Conservation (phyloP, 2,797 vertebrate species). For the Nannoperca obscura region DNA sequence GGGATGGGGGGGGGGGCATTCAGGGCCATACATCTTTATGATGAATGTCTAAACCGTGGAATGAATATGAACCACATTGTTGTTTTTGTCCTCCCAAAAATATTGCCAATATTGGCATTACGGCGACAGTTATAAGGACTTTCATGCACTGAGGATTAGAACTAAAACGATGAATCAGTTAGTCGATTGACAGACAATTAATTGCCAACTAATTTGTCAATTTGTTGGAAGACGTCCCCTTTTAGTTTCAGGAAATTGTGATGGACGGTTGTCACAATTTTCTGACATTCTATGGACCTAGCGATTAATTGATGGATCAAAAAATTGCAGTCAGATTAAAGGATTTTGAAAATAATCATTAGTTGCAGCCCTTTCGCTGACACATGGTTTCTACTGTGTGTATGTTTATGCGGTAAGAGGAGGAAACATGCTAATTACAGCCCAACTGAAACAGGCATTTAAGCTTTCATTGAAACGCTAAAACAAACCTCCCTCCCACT, state of each 20-base stretch:
- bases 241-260: neutral
- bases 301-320: neutral
- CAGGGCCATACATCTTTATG: constrained; percentile 26
- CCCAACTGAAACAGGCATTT: constrained; percentile 40
- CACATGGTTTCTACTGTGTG: neutral
- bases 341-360: neutral
- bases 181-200: neutral
- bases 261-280: neutral
- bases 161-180: neutral
- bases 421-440: constrained; percentile 50
- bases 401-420: constrained; percentile 10
- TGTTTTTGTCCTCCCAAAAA: constrained; percentile 2
- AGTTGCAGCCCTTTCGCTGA: neutral
- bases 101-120: neutral
- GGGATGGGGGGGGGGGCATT: neutral
- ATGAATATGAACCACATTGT: constrained; percentile 11
- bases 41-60: constrained; percentile 18
- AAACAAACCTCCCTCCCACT: constrained; percentile 65
- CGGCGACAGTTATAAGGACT: neutral
- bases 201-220: neutral
- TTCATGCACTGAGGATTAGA: neutral
- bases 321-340: neutral
- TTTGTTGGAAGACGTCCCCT: neutral
- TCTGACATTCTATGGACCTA: neutral
- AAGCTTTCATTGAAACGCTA: constrained; percentile 35